These are phyloP conservation scores for Chrysomela aeneicollis DNA, from an alignment of 2,888 invertebrate genomes.

Conservation along the genomic window DNA sequence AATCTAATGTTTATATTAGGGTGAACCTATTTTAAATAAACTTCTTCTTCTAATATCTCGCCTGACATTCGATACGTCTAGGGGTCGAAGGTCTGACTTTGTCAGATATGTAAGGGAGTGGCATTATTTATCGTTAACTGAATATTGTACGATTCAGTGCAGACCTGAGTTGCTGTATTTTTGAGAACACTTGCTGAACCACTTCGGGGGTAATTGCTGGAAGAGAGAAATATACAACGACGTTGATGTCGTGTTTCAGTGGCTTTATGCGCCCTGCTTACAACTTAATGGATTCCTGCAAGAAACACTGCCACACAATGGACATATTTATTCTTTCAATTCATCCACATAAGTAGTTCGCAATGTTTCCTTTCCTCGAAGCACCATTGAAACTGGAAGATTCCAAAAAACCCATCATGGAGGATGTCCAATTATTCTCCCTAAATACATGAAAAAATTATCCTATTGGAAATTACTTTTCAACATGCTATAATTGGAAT, in stretches of 20 bases:
- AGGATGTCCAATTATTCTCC: not conserved
- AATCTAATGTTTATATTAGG: no score
- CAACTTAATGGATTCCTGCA: constrained; percentile 25
- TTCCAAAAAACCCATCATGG: not conserved
- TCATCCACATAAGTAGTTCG: not conserved
- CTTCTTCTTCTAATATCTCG: no score
- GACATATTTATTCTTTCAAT: not conserved
- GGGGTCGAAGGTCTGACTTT: constrained; percentile 19
- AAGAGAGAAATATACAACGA: constrained; percentile 23
- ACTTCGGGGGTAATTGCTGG: constrained; percentile 24
- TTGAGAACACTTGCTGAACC: constrained; percentile 19
- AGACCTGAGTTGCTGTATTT: constrained; percentile 21
- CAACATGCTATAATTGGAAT: no score
- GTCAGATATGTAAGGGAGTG: constrained; percentile 24
- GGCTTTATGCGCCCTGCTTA: constrained; percentile 22
- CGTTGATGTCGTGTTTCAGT: constrained; percentile 6
- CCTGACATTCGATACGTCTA: no score
- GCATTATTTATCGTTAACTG: constrained; percentile 13
- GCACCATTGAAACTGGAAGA: not conserved
- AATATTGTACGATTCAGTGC: constrained; percentile 32
- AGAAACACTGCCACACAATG: constrained; percentile 12
- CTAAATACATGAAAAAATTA: no score
- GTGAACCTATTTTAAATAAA: no score
- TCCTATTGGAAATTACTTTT: no score
- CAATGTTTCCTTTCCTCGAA: not conserved